Evolutionary conservation across 2,888 invertebrate species (phyloP).

Genomic region (Asteroscopus sphinx): DNA sequence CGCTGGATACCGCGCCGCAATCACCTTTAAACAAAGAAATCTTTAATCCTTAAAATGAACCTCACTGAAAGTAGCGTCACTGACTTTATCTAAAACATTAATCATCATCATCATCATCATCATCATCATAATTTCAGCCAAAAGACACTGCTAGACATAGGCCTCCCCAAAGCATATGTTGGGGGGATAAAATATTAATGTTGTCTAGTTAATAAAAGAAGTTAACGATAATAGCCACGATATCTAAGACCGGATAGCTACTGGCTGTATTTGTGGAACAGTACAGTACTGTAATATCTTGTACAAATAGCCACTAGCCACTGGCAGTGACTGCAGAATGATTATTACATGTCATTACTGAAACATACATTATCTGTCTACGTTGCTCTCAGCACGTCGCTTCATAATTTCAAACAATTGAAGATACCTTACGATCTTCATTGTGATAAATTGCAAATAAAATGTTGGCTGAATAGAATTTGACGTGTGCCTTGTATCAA

Average conservation of each 20-base stretch:
- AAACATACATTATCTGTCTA: constrained; percentile 41
- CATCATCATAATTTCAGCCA: too few relatives aligned
- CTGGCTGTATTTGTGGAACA: constrained; percentile 23
- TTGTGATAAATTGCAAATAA: constrained; percentile 9
- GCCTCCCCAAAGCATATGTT: too few relatives aligned
- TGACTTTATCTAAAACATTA: background rate
- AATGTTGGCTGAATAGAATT: constrained; percentile 2
- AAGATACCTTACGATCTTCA: constrained; percentile 4
- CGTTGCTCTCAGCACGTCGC: constrained; percentile 24
- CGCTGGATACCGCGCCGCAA: too few relatives aligned
- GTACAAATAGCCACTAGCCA: too few relatives aligned
- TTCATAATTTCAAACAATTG: constrained; percentile 31
- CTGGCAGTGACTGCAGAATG: background rate
- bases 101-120: too few relatives aligned
- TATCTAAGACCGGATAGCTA: background rate
- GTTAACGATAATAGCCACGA: background rate
- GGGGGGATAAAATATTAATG: too few relatives aligned
- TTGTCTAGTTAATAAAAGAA: constrained; percentile 3
- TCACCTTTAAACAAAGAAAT: too few relatives aligned
- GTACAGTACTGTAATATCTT: background rate
- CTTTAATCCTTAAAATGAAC: too few relatives aligned
- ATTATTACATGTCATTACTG: constrained; percentile 27
- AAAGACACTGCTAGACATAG: too few relatives aligned
- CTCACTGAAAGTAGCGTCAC: background rate
- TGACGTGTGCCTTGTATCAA: background rate